Conservation (phyloP, 1,140 invertebrate species). For the Scaptomyza pallida region DNA sequence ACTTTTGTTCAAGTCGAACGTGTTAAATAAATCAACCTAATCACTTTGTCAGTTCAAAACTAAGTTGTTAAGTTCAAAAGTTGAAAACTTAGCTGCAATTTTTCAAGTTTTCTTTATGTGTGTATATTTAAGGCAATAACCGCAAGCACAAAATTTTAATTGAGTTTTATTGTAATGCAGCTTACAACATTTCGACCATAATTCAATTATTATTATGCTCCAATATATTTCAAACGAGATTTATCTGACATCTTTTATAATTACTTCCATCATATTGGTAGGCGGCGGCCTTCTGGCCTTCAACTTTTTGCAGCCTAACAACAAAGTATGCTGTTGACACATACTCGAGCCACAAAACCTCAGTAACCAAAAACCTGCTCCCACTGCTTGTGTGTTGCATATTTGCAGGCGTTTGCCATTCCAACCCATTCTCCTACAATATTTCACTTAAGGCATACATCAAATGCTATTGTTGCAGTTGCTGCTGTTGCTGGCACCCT, state of each 20-base stretch:
- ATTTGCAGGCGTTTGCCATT: slow-evolving; percentile 15
- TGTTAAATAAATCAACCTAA: neutral
- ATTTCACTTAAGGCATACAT: slow-evolving; percentile 38
- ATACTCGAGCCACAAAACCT: no score
- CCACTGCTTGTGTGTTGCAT: slow-evolving; percentile 1
- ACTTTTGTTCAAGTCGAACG: slow-evolving; percentile 14
- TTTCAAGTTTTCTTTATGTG: no score
- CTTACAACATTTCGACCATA: neutral
- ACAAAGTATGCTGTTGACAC: slow-evolving; percentile 1
- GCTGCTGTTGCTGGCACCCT: slow-evolving; percentile 41
- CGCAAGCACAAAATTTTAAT: no score
- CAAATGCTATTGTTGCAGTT: slow-evolving; percentile 18
- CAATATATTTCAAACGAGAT: neutral
- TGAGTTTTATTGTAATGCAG: no score
- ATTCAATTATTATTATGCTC: neutral
- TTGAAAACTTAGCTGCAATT: no score
- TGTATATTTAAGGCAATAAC: no score
- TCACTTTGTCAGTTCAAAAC: no score
- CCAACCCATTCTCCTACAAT: neutral
- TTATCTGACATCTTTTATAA: neutral
- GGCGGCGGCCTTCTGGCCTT: no score
- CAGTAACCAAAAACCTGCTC: no score
- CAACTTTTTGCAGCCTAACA: neutral
- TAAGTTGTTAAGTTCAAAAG: no score
- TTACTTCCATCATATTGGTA: slow-evolving; percentile 1